phyloP scores from a whole-genome alignment of 2,797 vertebrate species.

The Thripadectes ignobilis region DNA sequence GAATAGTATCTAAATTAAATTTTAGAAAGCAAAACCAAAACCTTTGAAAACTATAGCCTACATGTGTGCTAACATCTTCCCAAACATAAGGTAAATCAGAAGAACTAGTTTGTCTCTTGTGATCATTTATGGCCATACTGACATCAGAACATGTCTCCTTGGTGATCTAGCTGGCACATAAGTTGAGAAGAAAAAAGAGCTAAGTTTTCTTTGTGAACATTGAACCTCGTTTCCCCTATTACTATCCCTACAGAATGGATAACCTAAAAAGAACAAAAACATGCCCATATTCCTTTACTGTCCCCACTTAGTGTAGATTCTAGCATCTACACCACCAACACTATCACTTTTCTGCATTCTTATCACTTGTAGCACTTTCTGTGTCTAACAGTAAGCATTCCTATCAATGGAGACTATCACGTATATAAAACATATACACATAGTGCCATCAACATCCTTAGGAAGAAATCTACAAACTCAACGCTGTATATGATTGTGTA shows the following conservation, averaged over 20 bases:
- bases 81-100: background rate
- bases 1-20: background rate
- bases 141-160: background rate
- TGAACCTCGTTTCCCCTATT: background rate
- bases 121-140: background rate
- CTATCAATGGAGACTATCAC: background rate
- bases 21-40: background rate
- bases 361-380: background rate
- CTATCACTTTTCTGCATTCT: background rate
- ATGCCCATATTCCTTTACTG: accelerated
- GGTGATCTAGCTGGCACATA: background rate
- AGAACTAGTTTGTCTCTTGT: background rate
- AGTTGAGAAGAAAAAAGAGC: background rate
- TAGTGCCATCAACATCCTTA: background rate
- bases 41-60: background rate
- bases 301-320: background rate
- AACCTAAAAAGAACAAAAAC: background rate
- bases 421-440: background rate
- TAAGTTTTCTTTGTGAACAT: background rate
- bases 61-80: background rate
- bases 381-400: background rate
- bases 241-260: accelerated
- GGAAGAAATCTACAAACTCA: background rate
- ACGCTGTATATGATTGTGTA: accelerated
- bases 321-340: background rate